phyloP scores from a whole-genome alignment of 1,140 invertebrate genomes.

The Papilio aristodemus region DNA sequence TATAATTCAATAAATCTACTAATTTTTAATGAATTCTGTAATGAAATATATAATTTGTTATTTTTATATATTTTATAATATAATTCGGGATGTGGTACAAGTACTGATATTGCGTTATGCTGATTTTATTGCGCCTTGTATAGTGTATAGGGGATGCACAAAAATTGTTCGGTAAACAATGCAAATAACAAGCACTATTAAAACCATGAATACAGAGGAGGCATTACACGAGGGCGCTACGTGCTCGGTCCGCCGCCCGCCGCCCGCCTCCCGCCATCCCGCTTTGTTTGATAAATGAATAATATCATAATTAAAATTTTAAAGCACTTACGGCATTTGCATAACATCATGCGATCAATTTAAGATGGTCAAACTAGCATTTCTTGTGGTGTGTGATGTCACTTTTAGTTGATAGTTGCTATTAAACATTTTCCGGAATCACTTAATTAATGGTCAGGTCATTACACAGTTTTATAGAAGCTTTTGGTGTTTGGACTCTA shows the following conservation, averaged over 20 bases:
- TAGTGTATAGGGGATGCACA: background rate
- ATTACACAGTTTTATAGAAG: no score
- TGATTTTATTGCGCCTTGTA: background rate
- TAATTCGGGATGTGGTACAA: background rate
- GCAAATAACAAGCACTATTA: background rate
- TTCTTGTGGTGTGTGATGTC: no score
- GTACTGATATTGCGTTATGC: no score
- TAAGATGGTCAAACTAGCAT: no score
- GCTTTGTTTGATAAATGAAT: background rate
- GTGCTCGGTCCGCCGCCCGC: background rate
- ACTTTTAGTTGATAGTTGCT: no score
- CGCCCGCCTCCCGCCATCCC: background rate
- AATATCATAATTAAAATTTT: background rate
- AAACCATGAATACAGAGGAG: background rate
- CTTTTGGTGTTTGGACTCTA: no score
- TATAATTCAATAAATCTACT: no score
- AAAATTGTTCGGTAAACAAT: conserved; percentile 8
- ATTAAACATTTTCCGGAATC: no score
- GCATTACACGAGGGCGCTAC: background rate
- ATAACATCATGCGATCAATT: background rate
- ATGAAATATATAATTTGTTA: no score
- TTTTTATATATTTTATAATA: no score
- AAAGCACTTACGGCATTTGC: background rate
- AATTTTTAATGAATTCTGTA: no score
- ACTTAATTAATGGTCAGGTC: no score